Evolutionary conservation across 2,113 vertebrate genomes (phyloP).

Genomic region (Bujurquina vittata): DNA sequence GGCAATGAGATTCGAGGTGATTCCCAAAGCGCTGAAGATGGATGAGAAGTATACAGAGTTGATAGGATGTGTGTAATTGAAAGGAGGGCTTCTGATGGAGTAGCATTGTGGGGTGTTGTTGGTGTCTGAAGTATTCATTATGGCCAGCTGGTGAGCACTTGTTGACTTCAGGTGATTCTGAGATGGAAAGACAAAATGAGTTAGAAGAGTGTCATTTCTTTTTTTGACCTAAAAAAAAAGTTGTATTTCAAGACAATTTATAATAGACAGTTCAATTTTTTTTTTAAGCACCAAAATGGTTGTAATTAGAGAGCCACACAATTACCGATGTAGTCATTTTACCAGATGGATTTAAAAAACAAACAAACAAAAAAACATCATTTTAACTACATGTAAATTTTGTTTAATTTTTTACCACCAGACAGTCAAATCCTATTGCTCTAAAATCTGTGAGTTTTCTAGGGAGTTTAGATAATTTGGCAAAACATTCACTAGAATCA

Average conservation of each 20-base stretch:
- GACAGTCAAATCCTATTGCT: neutral
- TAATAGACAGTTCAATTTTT: too few relatives aligned
- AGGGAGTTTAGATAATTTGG: neutral
- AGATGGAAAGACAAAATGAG: neutral
- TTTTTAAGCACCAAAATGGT: neutral
- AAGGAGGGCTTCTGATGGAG: slow-evolving; percentile 70
- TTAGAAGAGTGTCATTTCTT: neutral
- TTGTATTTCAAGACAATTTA: neutral
- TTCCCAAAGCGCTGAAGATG: slow-evolving; percentile 83
- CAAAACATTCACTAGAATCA: neutral
- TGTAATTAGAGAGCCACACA: neutral
- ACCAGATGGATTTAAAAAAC: neutral
- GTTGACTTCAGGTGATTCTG: neutral
- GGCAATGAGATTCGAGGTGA: slow-evolving; percentile 92
- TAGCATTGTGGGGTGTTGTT: slow-evolving; percentile 72
- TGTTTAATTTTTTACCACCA: neutral
- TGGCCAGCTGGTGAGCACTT: neutral
- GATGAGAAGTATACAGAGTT: slow-evolving; percentile 84
- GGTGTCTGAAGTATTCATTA: slow-evolving; percentile 43
- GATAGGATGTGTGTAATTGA: slow-evolving; percentile 49
- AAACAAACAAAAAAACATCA: too few relatives aligned
- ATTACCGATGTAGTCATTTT: neutral
- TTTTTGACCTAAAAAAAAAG: slow-evolving; percentile 22
- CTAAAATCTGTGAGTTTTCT: neutral
- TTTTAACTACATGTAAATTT: neutral